Evolutionary conservation across 2,113 vertebrate genomes (phyloP).

Genomic region (Hoplias malabaricus): DNA sequence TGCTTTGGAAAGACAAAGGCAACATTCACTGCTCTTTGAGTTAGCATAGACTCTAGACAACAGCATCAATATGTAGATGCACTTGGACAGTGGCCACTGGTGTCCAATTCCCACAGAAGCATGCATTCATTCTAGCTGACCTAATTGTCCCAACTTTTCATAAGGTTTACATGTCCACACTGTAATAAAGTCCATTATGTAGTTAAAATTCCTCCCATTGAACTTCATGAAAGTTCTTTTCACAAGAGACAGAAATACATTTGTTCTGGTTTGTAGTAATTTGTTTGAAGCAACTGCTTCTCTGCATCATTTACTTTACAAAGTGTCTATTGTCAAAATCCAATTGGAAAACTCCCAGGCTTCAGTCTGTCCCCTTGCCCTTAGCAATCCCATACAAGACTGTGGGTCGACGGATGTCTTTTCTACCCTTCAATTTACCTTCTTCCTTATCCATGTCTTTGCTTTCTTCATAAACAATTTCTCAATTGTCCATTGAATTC

Average conservation of each 20-base stretch:
- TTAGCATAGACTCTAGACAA: not conserved
- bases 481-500: too few species aligned
- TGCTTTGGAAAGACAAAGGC: constrained; percentile 21
- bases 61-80: constrained; percentile 5
- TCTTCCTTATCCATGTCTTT: too few species aligned
- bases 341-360: not conserved
- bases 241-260: constrained; percentile 14
- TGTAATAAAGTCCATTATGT: constrained; percentile 29
- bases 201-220: constrained; percentile 3
- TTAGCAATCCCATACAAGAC: too few species aligned
- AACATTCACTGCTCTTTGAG: constrained; percentile 8
- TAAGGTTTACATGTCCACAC: constrained; percentile 6
- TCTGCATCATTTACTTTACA: not conserved
- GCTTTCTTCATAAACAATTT: too few species aligned
- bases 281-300: not conserved
- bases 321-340: constrained; percentile 10
- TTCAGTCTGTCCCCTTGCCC: not conserved
- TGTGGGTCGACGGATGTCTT: too few species aligned
- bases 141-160: constrained; percentile 12
- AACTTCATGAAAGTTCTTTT: constrained; percentile 20
- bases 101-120: constrained; percentile 18
- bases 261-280: constrained; percentile 18
- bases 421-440: too few species aligned
- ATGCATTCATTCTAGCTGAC: constrained; percentile 3
- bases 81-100: not conserved